Evolutionary conservation across 2,113 vertebrate genomes (phyloP), one percentile per base, ranked within the genome.

Genomic region (Mionectes macconnelli): DNA sequence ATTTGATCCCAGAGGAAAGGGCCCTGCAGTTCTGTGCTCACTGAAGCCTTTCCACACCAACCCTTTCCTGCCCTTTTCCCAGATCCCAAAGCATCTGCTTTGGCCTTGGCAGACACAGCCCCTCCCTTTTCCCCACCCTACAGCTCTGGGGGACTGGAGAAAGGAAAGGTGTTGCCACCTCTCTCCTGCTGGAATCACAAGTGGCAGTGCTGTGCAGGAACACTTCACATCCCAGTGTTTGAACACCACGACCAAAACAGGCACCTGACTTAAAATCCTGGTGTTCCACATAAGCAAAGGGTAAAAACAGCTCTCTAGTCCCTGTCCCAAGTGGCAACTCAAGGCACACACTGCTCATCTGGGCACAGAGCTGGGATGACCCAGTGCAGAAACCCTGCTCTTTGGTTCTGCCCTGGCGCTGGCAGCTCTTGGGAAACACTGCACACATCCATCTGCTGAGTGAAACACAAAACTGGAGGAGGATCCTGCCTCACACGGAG

Each of bases 21-120:
- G 66, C 40, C 74, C 82, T 80, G n/a, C 76, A 94, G 85, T 39
- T 90, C 59, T 90, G 63, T 86, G 86, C 83, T 92, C 72, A 93
- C 90, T 62, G 55, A 76, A n/a, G 45, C 52, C 59, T 78, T 74
- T 52, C 81, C 89, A 89, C 45, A 77, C 42, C 21, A 85, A 14
- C 7, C 31, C 49, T 45, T 37, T 37, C 44, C 70, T 76, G 52
- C 30, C 42, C 44, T 62, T 12, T 8, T 67, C 12, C 27, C 27
- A 80, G 49, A 45, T 66, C 86, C 59, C 55, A 64, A 66, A 80
- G 40, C 4, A 0, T 49, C 53, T 82, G 84, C 45, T 53, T 19
- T 56, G 80, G 28, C 28, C 62, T 62, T n/a, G 35, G 49, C 66
- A 90, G 39, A 50, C 47, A 62, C 10, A 59, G 15, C 21, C 64